Base-by-base conservation (phyloP, 1,140 invertebrate genomes). In the Aricia agestis region DNA sequence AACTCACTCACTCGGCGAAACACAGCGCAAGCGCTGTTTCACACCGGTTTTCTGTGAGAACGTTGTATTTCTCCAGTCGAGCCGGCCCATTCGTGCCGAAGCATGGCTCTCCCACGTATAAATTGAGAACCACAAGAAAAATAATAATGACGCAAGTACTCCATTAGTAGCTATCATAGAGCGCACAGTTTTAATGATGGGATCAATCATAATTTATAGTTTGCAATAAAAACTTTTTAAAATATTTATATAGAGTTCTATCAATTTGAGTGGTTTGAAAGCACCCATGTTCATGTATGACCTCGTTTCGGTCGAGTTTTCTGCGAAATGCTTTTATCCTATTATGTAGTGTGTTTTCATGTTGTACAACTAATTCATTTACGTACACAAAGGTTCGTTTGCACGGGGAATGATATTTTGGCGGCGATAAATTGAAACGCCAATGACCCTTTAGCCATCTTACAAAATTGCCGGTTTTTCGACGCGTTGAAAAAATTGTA, bases 181-280 rank as follows among this genome's bases (percentile, higher is more conserved):
- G 18, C 18, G 58, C 58, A 18, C 58, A 59, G 58, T 59, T 59
- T 18, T 59, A 19, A 59, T 59, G n/a, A 59, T 59, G 18, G n/a
- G 58, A 59, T 18, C 18, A 19, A 59, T 59, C n/a, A 7, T 59
- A 18, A 18, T 59, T 59, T 59, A 59, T 19, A 59, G n/a, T 19
- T 59, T n/a, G n/a, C n/a, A 17, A 59, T 19, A 18, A 18, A 59
- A 59, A 59, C 58, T 18, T 59, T 59, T 59, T 59, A 59, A 59
- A 19, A 15, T 18, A 18, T 59, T 7, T 6, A 19, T 6, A 19
- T 59, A 59, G n/a, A 19, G n/a, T 19, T 58, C 4, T 59, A 19
- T 19, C 58, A 18, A 18, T 10, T 5, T 6, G 18, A 18, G n/a
- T 59, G n/a, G 18, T 59, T 59, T 19, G n/a, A 19, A 52, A 52